Percentiles rank a stretch among this genome's conserved stretches.
phyloP scores from a whole-genome alignment of 1,140 invertebrate species.

The Diabrotica undecimpunctata region DNA sequence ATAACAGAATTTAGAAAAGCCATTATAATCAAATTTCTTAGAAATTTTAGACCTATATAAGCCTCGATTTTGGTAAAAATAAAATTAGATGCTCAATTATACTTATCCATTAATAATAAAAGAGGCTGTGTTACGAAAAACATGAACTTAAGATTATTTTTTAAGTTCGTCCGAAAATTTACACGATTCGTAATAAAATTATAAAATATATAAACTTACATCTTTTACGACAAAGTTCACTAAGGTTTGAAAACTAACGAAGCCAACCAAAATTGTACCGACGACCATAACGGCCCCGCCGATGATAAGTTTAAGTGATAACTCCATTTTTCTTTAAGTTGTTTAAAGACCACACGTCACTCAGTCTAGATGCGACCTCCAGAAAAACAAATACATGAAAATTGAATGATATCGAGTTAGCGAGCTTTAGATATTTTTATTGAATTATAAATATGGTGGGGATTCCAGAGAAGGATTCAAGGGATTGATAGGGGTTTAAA shows the following conservation, averaged over 20 bases:
- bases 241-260: conserved; percentile 22
- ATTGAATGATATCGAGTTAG: not conserved
- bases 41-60: too few species aligned
- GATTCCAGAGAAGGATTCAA: not conserved
- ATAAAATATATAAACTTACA: conserved; percentile 27
- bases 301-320: not conserved
- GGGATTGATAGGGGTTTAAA: too few species aligned
- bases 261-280: conserved; percentile 17
- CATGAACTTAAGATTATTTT: too few species aligned
- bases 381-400: conserved; percentile 17
- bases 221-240: conserved; percentile 27
- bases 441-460: not conserved
- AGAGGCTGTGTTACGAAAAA: too few species aligned
- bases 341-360: conserved; percentile 5
- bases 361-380: not conserved
- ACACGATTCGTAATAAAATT: too few species aligned
- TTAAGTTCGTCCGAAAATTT: too few species aligned
- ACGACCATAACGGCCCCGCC: conserved; percentile 4
- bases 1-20: too few species aligned
- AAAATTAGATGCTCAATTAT: too few species aligned
- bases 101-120: too few species aligned
- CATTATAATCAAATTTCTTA: too few species aligned
- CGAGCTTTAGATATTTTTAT: conserved; percentile 7
- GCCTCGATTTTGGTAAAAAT: too few species aligned
- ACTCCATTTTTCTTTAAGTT: not conserved